Conservation (phyloP, 1,140 invertebrate genomes). For the Pomacea maculata region DNA sequence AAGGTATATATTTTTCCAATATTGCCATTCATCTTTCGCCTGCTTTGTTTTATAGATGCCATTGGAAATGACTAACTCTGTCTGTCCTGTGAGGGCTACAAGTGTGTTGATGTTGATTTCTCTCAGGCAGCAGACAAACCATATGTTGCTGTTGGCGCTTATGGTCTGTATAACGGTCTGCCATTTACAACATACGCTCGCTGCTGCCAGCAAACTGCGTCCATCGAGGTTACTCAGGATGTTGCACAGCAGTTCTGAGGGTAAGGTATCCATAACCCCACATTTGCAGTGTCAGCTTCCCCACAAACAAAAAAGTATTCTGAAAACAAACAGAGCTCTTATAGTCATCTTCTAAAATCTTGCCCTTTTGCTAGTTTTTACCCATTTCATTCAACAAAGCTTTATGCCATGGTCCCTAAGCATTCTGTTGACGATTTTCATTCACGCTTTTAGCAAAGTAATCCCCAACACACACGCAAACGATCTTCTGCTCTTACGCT, state of each 20-base stretch:
- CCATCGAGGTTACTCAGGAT: constrained; percentile 40
- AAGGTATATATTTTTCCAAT: constrained; percentile 36
- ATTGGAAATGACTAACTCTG: neutral
- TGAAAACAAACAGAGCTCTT: too few species aligned
- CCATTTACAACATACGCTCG: constrained; percentile 32
- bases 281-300: too few species aligned
- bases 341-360: too few species aligned
- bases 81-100: constrained; percentile 25
- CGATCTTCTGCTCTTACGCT: too few species aligned
- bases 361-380: too few species aligned
- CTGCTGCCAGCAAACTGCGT: constrained; percentile 20
- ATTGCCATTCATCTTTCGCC: constrained; percentile 24
- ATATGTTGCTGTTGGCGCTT: constrained; percentile 28
- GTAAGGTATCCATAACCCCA: constrained; percentile 8
- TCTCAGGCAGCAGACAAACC: constrained; percentile 32
- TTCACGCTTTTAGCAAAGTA: too few species aligned
- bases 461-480: too few species aligned
- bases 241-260: constrained; percentile 33
- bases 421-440: too few species aligned
- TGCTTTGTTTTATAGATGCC: neutral
- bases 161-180: constrained; percentile 23
- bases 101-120: constrained; percentile 28
- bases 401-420: too few species aligned
- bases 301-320: too few species aligned
- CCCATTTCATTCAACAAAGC: too few species aligned